Percentiles rank a stretch among this genome's conserved stretches.
Conservation (phyloP, 2,113 vertebrate genomes). For the Anseranas semipalmata region DNA sequence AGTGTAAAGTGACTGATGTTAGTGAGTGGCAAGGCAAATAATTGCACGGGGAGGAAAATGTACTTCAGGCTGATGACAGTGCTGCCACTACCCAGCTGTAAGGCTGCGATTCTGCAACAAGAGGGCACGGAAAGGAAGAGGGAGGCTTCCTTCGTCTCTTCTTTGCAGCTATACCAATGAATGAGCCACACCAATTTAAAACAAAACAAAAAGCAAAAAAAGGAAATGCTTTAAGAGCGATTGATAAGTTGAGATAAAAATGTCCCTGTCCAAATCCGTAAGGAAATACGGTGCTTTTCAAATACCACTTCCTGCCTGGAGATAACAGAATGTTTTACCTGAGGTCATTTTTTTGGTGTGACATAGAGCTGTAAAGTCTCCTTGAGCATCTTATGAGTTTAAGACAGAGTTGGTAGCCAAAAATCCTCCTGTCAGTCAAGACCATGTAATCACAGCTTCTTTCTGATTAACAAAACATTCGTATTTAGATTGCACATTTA, state of each 20-base stretch:
- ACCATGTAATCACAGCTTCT: background rate
- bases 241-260: conserved; percentile 17
- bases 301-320: background rate
- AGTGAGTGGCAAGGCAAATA: background rate
- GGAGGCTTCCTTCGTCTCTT: background rate
- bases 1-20: background rate
- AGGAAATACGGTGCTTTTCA: background rate
- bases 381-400: conserved; percentile 16
- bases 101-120: background rate
- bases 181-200: background rate
- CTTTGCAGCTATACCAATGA: background rate
- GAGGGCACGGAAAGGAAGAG: background rate
- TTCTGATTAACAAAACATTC: background rate
- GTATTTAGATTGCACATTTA: background rate
- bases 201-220: background rate
- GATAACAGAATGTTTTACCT: conserved; percentile 24
- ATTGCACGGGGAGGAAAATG: background rate
- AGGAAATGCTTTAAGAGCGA: background rate
- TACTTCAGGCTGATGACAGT: background rate
- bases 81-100: conserved; percentile 13
- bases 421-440: conserved; percentile 35
- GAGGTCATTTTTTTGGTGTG: conserved; percentile 30
- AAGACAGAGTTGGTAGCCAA: conserved; percentile 38
- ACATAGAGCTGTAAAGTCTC: conserved; percentile 3
- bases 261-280: background rate